phyloP scores from a whole-genome alignment of 2,888 invertebrate species.

The Atrina japonica region DNA sequence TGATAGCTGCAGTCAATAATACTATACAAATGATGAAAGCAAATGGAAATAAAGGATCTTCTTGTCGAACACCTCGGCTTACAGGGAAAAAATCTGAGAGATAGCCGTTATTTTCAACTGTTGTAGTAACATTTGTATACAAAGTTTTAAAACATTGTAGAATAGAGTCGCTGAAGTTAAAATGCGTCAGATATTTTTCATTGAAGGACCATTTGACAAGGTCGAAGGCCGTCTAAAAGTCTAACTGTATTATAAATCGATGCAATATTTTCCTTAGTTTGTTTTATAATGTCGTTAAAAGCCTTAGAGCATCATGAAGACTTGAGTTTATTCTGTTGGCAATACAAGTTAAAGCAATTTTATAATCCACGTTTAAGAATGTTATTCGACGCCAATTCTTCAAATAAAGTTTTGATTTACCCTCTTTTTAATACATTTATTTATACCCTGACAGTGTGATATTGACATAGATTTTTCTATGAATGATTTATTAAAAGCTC shows the following conservation, averaged over 20 bases:
- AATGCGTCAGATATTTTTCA: neutral
- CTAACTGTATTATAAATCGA: constrained; percentile 1
- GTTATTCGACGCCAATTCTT: constrained; percentile 9
- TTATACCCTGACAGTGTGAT: constrained; percentile 12
- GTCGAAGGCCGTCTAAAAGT: constrained; percentile 12
- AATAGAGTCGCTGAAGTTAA: constrained; percentile 6
- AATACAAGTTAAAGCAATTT: neutral
- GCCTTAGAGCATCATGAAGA: neutral
- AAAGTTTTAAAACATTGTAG: neutral
- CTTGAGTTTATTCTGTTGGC: neutral
- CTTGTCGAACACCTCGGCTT: constrained; percentile 8
- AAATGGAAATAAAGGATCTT: constrained; percentile 21
- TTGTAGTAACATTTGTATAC: constrained; percentile 6
- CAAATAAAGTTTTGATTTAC: constrained; percentile 1
- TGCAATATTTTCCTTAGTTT: constrained; percentile 4
- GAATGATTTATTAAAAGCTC: too few species aligned
- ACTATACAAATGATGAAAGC: constrained; percentile 12
- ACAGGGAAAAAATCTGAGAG: constrained; percentile 10
- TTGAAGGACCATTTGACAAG: constrained; percentile 3
- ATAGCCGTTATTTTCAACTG: constrained; percentile 24
- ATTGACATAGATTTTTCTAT: too few species aligned
- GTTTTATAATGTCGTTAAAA: constrained; percentile 8
- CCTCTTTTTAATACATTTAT: neutral
- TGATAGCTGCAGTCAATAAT: constrained; percentile 8
- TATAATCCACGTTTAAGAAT: neutral